Percentiles rank a stretch among this genome's conserved stretches.
These are phyloP conservation scores for Stenodera caucasica DNA, from an alignment of 2,888 invertebrate species.

Conservation along the genomic window DNA sequence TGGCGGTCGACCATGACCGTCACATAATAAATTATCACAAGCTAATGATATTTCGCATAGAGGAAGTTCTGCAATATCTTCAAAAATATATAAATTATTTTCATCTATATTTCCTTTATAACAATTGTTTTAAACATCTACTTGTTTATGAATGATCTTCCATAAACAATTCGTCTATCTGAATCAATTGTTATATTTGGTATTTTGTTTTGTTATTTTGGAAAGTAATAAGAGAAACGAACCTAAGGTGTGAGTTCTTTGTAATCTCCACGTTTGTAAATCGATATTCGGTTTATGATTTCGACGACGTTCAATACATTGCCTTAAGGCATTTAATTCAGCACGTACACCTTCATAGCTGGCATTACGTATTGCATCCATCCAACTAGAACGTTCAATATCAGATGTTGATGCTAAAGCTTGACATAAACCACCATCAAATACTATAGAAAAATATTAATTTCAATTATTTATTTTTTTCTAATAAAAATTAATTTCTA, in stretches of 20 bases:
- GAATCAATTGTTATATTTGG: too few relatives aligned
- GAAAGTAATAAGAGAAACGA: constrained; percentile 34
- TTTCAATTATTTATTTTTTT: neutral
- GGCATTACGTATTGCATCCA: constrained; percentile 80
- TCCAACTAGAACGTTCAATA: constrained; percentile 82
- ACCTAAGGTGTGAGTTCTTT: constrained; percentile 73
- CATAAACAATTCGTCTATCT: too few relatives aligned
- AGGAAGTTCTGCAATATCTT: constrained; percentile 83
- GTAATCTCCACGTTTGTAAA: constrained; percentile 70
- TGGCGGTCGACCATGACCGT: constrained; percentile 82
- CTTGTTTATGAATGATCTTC: too few relatives aligned
- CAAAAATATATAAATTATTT: constrained; percentile 38
- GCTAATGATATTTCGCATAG: constrained; percentile 83
- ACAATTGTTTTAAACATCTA: neutral
- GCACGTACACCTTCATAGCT: constrained; percentile 81
- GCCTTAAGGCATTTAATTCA: constrained; percentile 68
- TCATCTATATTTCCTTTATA: neutral
- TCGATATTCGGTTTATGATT: constrained; percentile 68
- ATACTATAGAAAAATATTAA: constrained; percentile 60
- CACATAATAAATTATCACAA: constrained; percentile 88
- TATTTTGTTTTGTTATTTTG: too few relatives aligned
- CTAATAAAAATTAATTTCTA: neutral
- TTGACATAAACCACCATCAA: constrained; percentile 80
- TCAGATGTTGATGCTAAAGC: constrained; percentile 79
- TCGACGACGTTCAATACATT: constrained; percentile 62